Evolutionary conservation across 2,113 vertebrate species (phyloP).

Genomic region (Podocnemis expansa): DNA sequence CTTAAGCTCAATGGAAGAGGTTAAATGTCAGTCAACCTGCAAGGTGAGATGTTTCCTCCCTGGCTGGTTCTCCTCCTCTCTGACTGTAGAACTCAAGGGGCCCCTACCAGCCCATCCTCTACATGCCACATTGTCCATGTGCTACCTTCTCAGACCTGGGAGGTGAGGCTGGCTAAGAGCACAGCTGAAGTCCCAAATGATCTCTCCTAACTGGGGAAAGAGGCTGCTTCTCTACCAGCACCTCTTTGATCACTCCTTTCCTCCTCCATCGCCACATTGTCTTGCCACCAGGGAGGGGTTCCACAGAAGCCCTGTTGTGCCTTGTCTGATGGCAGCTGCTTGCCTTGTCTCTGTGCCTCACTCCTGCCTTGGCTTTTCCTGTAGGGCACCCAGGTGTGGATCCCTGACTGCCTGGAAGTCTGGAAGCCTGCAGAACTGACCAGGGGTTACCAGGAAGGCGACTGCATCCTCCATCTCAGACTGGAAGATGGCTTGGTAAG

Average conservation of each 20-base stretch:
- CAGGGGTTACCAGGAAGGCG: constrained; percentile 72
- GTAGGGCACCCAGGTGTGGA: constrained; percentile 82
- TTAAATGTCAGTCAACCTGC: neutral
- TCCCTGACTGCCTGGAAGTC: constrained; percentile 77
- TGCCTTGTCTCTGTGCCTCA: fast-evolving
- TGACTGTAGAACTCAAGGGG: neutral
- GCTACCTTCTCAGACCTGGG: no score
- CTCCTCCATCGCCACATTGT: no score
- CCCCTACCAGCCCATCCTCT: neutral
- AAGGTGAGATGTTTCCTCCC: neutral
- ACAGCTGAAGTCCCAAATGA: neutral
- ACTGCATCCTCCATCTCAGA: constrained; percentile 63
- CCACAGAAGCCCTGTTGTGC: neutral
- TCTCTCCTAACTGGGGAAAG: neutral
- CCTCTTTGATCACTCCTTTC: neutral
- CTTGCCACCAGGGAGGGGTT: neutral
- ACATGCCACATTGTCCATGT: neutral
- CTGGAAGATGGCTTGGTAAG: constrained; percentile 78
- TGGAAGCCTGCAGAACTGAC: constrained; percentile 80
- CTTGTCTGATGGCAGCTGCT: neutral
- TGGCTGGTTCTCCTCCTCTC: neutral
- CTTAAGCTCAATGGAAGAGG: neutral
- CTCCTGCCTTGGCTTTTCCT: fast-evolving
- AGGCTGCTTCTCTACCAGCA: neutral
- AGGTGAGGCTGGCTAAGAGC: neutral